These are phyloP conservation scores for Tribolium freemani DNA, from an alignment of 2,888 invertebrate genomes.

Conservation along the genomic window DNA sequence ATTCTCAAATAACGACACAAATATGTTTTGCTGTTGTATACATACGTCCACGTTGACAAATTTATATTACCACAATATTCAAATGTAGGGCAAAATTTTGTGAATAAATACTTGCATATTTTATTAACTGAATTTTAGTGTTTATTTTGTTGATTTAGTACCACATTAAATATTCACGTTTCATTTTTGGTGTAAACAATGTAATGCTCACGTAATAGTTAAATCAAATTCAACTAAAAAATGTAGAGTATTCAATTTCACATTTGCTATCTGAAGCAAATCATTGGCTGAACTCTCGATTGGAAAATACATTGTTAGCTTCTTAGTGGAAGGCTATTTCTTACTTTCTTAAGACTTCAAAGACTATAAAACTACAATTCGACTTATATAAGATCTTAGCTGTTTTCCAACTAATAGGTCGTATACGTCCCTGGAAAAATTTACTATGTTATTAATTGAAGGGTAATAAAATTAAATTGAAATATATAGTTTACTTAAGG, in stretches of 20 bases:
- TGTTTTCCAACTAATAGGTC: conserved; percentile 16
- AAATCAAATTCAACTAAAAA: not conserved
- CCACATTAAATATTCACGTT: not conserved
- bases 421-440: not conserved
- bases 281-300: not conserved
- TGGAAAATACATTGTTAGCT: conserved; percentile 26
- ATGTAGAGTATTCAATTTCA: not conserved
- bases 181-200: not conserved
- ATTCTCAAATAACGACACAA: too few relatives aligned
- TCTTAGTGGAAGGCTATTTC: not conserved
- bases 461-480: conserved; percentile 1
- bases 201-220: not conserved
- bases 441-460: conserved; percentile 11
- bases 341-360: conserved; percentile 8
- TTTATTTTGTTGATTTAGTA: not conserved
- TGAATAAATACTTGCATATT: not conserved
- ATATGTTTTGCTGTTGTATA: too few relatives aligned
- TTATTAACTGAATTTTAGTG: not conserved
- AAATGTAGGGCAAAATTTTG: not conserved
- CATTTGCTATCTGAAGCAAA: not conserved
- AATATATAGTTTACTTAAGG: not conserved
- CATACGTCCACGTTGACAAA: too few relatives aligned
- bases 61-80: not conserved
- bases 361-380: conserved; percentile 6
- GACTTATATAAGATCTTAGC: conserved; percentile 16